These are phyloP conservation scores for Gortyna flavago DNA, from an alignment of 2,888 invertebrate genomes.

Conservation along the genomic window DNA sequence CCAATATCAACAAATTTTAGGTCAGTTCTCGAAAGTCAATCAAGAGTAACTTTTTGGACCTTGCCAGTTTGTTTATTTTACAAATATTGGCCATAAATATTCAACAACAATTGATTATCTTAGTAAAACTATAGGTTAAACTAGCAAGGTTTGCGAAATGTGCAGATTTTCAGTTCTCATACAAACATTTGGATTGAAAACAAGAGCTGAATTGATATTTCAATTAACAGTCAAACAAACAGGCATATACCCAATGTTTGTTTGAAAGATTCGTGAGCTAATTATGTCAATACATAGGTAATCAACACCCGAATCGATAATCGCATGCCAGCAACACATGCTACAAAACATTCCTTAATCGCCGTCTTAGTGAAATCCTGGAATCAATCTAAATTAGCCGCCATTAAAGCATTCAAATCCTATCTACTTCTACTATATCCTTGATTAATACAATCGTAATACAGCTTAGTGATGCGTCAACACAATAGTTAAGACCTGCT, in stretches of 20 bases:
- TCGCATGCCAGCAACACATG: neutral
- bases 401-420: neutral
- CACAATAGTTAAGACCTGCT: neutral
- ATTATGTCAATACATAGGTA: neutral
- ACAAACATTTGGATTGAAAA: conserved; percentile 14
- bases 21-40: conserved; percentile 46
- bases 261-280: neutral
- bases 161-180: conserved; percentile 36
- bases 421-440: neutral
- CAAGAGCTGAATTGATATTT: conserved; percentile 27
- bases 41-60: conserved; percentile 38
- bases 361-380: neutral
- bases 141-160: conserved; percentile 5
- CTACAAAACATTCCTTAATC: neutral
- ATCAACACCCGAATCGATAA: neutral
- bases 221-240: conserved; percentile 8
- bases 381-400: neutral
- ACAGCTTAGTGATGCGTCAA: neutral
- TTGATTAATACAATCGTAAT: neutral
- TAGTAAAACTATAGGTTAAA: conserved; percentile 33
- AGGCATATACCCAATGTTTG: neutral
- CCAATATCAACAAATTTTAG: conserved; percentile 50
- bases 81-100: conserved; percentile 47
- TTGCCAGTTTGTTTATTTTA: conserved; percentile 25
- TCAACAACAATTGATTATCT: conserved; percentile 36